Percentiles rank a stretch among this genome's conserved stretches.
phyloP scores from a whole-genome alignment of 1,140 invertebrate species.

The Littorina saxatilis region DNA sequence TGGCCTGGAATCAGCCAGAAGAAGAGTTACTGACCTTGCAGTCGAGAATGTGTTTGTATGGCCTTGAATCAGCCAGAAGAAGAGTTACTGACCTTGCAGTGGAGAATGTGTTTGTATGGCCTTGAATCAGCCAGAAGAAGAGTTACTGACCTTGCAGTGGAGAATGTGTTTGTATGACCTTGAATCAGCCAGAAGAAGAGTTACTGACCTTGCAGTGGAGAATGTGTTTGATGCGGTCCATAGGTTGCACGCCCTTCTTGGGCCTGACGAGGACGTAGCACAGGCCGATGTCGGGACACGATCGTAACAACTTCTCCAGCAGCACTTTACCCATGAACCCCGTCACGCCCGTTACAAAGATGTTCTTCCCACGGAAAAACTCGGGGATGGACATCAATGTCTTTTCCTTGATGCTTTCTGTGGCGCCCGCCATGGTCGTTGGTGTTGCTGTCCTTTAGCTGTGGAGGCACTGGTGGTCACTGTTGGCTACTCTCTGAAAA shows the following conservation, averaged over 20 bases:
- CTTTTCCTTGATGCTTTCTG: not conserved
- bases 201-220: conserved; percentile 68
- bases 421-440: not conserved
- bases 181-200: too few relatives aligned
- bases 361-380: conserved; percentile 81
- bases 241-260: conserved; percentile 84
- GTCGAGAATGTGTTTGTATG: too few relatives aligned
- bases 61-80: too few relatives aligned
- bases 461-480: too few relatives aligned
- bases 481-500: too few relatives aligned
- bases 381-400: conserved; percentile 61
- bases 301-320: conserved; percentile 87
- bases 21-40: too few relatives aligned
- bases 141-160: too few relatives aligned
- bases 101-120: too few relatives aligned
- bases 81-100: too few relatives aligned
- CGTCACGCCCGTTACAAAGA: conserved; percentile 84
- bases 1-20: too few relatives aligned
- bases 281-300: conserved; percentile 82
- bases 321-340: conserved; percentile 88
- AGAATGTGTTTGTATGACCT: too few relatives aligned
- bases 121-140: too few relatives aligned
- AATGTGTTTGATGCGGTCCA: conserved; percentile 75
- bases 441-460: not conserved
- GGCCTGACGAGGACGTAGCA: conserved; percentile 86